Conservation (phyloP, 2,113 vertebrate genomes). For the Hydrochoerus hydrochaeris region DNA sequence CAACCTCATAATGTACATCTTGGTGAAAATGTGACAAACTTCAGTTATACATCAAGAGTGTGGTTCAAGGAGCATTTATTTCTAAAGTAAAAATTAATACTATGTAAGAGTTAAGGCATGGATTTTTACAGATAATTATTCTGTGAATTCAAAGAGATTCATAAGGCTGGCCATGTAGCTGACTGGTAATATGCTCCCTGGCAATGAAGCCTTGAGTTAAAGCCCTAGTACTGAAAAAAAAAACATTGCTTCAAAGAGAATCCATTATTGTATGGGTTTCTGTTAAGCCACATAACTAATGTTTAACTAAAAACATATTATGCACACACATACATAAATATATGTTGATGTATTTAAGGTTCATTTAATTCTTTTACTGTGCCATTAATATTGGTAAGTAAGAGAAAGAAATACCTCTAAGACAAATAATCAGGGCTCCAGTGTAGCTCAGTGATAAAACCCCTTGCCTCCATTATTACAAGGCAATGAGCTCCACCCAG, state of each 20-base stretch:
- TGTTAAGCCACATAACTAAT: background rate
- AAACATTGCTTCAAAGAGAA: background rate
- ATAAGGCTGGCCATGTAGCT: background rate
- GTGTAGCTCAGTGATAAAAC: background rate
- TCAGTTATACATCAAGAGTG: background rate
- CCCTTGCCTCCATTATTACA: background rate
- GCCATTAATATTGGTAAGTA: background rate
- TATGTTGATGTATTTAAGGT: background rate
- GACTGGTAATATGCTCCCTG: background rate
- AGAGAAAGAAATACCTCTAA: background rate
- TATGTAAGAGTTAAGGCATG: slow-evolving; percentile 12
- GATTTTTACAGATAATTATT: slow-evolving; percentile 9
- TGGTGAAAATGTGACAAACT: background rate
- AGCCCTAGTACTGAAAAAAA: background rate
- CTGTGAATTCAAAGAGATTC: background rate
- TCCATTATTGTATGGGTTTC: background rate
- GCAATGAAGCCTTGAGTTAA: background rate
- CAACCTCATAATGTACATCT: background rate
- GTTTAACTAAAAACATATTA: background rate
- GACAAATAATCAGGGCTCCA: background rate
- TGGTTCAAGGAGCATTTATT: background rate
- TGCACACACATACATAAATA: background rate
- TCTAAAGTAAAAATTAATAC: slow-evolving; percentile 23
- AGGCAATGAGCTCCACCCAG: background rate
- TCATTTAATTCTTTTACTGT: background rate